Conservation (phyloP, 2,888 invertebrate species). For the Euphydryas editha region DNA sequence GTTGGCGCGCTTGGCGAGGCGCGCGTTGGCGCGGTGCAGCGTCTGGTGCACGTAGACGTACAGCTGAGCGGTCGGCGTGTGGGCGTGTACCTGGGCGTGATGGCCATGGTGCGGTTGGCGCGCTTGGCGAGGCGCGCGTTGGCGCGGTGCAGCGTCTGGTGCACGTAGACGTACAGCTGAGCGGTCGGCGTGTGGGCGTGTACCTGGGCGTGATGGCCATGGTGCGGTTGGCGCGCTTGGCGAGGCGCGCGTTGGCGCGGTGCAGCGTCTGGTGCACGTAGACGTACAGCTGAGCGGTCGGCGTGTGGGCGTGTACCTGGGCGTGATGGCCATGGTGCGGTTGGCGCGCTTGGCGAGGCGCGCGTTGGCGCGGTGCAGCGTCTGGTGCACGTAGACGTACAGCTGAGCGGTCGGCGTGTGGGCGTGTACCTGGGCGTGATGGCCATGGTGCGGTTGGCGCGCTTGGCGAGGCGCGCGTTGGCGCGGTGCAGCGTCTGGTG, state of each 20-base stretch:
- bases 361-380: conserved; percentile 1
- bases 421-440: not conserved
- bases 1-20: conserved; percentile 2
- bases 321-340: conserved; percentile 3
- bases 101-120: conserved; percentile 3
- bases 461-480: conserved; percentile 2
- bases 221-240: conserved; percentile 3
- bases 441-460: conserved; percentile 3
- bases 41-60: not conserved
- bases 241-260: not conserved
- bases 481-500: conserved; percentile 1
- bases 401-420: too few relatives aligned
- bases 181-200: too few relatives aligned
- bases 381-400: not conserved
- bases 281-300: too few relatives aligned
- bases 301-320: not conserved
- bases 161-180: not conserved
- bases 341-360: conserved; percentile 2
- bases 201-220: not conserved
- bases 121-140: conserved; percentile 2
- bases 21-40: conserved; percentile 1
- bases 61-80: too few relatives aligned
- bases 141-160: conserved; percentile 1
- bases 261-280: conserved; percentile 3
- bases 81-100: not conserved